phyloP scores from a whole-genome alignment of 2,888 invertebrate species.

The Mesochorus sp. region DNA sequence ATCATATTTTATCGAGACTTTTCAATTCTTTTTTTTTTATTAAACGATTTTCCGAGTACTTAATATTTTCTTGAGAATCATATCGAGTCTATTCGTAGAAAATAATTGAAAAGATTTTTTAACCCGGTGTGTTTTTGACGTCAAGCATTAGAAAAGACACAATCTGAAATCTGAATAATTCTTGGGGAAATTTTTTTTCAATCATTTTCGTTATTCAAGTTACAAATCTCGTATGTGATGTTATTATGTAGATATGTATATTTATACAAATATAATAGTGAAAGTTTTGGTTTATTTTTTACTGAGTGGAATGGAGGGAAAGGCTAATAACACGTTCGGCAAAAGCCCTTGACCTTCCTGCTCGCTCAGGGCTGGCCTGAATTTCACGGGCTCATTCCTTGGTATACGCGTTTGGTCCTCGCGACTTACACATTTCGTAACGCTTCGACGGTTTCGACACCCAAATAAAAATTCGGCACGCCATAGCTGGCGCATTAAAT shows the following conservation, averaged over 20 bases:
- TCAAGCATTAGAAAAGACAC: no score
- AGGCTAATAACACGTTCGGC: conserved; percentile 30
- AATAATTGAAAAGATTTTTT: no score
- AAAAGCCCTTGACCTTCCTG: conserved; percentile 79
- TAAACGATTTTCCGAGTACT: no score
- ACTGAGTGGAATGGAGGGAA: background rate
- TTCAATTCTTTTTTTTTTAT: no score
- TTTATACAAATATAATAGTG: conserved; percentile 53
- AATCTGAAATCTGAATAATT: background rate
- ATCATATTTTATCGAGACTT: no score
- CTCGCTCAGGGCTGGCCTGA: conserved; percentile 50
- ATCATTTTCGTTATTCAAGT: background rate
- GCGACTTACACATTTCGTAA: conserved; percentile 47
- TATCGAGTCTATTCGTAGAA: no score
- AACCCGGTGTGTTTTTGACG: no score
- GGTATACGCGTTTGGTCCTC: background rate
- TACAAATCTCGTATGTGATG: background rate
- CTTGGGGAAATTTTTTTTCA: background rate
- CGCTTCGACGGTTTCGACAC: background rate
- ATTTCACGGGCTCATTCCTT: conserved; percentile 49
- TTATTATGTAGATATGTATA: conserved; percentile 15
- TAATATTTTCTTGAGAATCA: no score
- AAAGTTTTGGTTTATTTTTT: conserved; percentile 61
- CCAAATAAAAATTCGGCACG: no score
- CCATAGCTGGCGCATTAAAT: no score